These are phyloP conservation scores for Himalopsyche kuldschensis DNA, from an alignment of 2,888 invertebrate genomes.

Conservation along the genomic window DNA sequence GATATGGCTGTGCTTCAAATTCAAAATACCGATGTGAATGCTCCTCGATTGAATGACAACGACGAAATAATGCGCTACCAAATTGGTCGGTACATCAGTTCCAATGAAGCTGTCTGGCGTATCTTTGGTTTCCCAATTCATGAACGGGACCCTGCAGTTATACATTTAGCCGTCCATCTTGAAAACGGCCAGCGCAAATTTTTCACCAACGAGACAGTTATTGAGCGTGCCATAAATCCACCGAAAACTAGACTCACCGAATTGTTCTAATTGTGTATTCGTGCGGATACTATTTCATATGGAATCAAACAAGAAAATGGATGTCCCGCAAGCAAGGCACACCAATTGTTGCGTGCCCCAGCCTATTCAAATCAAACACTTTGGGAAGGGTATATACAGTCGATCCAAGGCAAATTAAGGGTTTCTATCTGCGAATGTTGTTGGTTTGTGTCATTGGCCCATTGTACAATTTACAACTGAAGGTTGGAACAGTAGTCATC, in stretches of 20 bases:
- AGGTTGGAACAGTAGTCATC: no score
- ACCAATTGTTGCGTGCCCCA: no score
- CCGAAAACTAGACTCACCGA: not conserved
- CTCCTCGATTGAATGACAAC: not conserved
- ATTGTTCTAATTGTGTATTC: no score
- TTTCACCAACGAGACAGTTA: not conserved
- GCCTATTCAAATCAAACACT: no score
- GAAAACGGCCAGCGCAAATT: not conserved
- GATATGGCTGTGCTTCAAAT: not conserved
- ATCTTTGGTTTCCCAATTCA: conserved; percentile 6
- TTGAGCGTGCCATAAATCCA: not conserved
- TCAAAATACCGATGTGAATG: not conserved
- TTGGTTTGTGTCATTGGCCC: no score
- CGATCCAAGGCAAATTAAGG: no score
- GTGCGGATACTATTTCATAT: no score
- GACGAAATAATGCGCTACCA: conserved; percentile 35
- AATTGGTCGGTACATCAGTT: conserved; percentile 42
- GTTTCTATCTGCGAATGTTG: no score
- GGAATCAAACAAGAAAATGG: no score
- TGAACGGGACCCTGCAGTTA: not conserved
- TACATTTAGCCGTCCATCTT: not conserved
- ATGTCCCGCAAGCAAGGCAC: no score
- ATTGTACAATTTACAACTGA: no score
- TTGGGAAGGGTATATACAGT: no score
- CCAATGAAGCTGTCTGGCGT: conserved; percentile 40